Conservation (phyloP, 2,888 invertebrate species). For the Cantharis lateralis region DNA sequence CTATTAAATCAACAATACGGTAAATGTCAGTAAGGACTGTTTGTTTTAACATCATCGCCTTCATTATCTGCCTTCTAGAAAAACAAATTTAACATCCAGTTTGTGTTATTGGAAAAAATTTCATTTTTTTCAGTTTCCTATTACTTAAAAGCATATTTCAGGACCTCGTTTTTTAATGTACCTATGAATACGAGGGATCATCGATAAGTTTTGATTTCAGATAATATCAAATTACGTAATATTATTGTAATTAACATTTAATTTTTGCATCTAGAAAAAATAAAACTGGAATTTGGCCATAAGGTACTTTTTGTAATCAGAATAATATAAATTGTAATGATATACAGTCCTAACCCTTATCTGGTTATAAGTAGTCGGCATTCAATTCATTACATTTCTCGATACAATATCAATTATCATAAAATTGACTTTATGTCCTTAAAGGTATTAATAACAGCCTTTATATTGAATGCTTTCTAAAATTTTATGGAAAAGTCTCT, state of each 20-base stretch:
- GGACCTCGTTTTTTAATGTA: background rate
- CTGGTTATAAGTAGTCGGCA: background rate
- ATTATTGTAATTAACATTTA: background rate
- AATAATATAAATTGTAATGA: background rate
- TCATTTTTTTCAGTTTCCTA: background rate
- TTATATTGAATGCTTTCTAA: background rate
- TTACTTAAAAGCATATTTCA: background rate
- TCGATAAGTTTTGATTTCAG: background rate
- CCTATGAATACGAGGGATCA: background rate
- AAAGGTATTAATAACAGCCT: background rate
- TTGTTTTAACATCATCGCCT: background rate
- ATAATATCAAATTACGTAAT: background rate
- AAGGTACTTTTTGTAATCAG: background rate
- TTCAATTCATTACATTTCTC: background rate
- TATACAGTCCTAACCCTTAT: background rate
- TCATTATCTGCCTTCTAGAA: background rate
- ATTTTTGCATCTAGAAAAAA: background rate
- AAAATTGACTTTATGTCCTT: background rate
- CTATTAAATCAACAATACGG: background rate
- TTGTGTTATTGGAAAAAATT: background rate
- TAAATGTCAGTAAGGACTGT: background rate
- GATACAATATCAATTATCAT: background rate
- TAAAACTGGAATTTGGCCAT: background rate
- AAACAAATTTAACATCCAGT: background rate
- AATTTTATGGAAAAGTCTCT: background rate